Evolutionary conservation across 2,888 invertebrate genomes (phyloP).

Genomic region (Achlya flavicornis): DNA sequence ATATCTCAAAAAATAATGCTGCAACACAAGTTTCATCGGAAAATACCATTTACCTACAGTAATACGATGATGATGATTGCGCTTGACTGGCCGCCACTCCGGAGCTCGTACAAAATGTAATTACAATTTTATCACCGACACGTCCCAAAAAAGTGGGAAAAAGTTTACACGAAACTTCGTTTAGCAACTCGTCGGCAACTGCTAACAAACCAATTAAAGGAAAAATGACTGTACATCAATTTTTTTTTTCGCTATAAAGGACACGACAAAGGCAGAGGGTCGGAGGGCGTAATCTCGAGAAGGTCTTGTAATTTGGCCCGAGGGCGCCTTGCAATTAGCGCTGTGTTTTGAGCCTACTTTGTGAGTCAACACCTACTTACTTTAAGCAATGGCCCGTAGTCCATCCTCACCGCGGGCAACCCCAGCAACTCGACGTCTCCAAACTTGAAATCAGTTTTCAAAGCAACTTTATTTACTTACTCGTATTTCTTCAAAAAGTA

Average conservation of each 20-base stretch:
- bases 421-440: constrained; percentile 27
- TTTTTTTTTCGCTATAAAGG: constrained; percentile 36
- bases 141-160: constrained; percentile 27
- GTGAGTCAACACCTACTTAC: constrained; percentile 47
- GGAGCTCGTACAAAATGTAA: constrained; percentile 34
- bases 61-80: constrained; percentile 15
- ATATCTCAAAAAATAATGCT: no score
- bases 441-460: constrained; percentile 42
- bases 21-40: not conserved
- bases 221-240: constrained; percentile 34
- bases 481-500: constrained; percentile 7
- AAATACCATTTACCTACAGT: not conserved
- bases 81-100: constrained; percentile 20
- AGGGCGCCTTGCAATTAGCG: constrained; percentile 45
- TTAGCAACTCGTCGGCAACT: constrained; percentile 37
- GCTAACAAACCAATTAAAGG: constrained; percentile 51
- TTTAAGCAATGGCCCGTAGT: constrained; percentile 24
- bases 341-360: constrained; percentile 38
- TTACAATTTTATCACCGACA: constrained; percentile 39
- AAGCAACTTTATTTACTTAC: constrained; percentile 24
- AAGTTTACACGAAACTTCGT: constrained; percentile 32
- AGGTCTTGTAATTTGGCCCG: constrained; percentile 45
- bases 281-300: constrained; percentile 33
- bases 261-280: constrained; percentile 33
- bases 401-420: constrained; percentile 18